phyloP scores from a whole-genome alignment of 2,888 invertebrate species.

The Pantelozetes paolii region DNA sequence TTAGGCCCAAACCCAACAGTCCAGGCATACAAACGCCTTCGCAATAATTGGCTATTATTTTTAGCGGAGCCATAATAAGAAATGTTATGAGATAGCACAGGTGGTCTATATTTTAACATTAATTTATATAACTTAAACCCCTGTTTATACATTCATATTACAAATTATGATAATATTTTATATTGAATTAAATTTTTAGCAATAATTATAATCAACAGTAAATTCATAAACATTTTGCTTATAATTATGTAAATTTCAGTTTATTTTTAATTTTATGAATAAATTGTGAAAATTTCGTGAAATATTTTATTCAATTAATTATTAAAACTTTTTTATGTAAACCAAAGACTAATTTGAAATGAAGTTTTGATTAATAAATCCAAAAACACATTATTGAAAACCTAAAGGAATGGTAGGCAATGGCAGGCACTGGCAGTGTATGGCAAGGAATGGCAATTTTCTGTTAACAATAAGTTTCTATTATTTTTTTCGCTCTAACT shows the following conservation, averaged over 20 bases:
- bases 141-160: too few relatives aligned
- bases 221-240: neutral
- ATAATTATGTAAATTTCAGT: too few relatives aligned
- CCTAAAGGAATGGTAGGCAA: neutral
- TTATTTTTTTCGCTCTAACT: neutral
- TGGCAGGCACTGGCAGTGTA: neutral
- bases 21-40: constrained; percentile 16
- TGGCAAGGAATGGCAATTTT: neutral
- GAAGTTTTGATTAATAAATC: neutral
- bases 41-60: constrained; percentile 33
- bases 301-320: neutral
- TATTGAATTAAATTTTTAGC: neutral
- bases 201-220: neutral
- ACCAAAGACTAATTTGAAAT: neutral
- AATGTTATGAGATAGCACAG: neutral
- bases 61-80: neutral
- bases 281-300: too few relatives aligned
- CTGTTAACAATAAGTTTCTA: neutral
- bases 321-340: neutral
- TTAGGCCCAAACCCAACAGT: neutral
- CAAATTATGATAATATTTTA: neutral
- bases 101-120: too few relatives aligned
- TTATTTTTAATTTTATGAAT: too few relatives aligned
- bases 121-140: too few relatives aligned
- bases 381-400: neutral